Percentiles rank a stretch among this genome's conserved stretches.
Evolutionary conservation across 1,140 invertebrate genomes (phyloP).

Genomic region (Aphis craccivora): DNA sequence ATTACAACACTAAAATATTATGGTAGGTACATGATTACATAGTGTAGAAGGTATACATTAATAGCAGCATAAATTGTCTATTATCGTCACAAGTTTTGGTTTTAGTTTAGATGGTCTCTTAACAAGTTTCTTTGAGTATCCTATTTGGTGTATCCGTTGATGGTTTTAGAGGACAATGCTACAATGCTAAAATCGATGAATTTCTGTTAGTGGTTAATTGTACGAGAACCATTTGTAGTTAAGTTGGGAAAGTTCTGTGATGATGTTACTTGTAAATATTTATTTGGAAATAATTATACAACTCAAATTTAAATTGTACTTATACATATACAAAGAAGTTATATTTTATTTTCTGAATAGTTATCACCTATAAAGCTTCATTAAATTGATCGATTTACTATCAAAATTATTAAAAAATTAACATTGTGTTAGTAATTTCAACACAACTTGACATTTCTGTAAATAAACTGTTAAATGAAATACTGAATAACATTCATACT

Average conservation of each 20-base stretch:
- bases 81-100: neutral
- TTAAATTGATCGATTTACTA: neutral
- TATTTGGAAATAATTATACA: neutral
- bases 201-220: neutral
- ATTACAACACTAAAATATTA: neutral
- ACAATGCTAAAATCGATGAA: neutral
- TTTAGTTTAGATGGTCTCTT: neutral
- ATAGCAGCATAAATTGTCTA: neutral
- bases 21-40: neutral
- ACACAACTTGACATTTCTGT: neutral
- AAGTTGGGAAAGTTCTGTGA: no score
- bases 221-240: neutral
- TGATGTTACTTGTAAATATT: no score
- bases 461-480: neutral
- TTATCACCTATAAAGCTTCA: no score
- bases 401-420: neutral
- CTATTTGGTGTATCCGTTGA: neutral
- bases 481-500: neutral
- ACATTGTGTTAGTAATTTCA: neutral
- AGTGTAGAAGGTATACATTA: neutral
- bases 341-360: neutral
- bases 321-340: neutral
- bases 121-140: neutral
- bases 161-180: neutral
- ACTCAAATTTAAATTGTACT: neutral